Evolutionary conservation across 2,888 invertebrate species (phyloP), one percentile per base, ranked within the genome.

Genomic region (Taphrorychus bicolor): DNA sequence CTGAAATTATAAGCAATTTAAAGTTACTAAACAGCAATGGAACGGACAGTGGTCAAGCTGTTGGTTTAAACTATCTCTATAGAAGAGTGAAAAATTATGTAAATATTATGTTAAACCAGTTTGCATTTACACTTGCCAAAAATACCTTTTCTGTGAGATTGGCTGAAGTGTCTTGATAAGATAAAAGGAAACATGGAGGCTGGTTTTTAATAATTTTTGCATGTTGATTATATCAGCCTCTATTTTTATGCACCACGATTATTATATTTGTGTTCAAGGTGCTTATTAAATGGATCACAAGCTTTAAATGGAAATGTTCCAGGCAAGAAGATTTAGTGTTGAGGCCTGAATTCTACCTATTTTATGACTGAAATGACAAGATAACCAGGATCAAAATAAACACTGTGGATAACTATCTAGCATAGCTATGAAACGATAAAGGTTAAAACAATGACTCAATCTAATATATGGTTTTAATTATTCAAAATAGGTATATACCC

Each of bases 61-160:
- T 45, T 14, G 14, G 14, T 14, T 5, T 45, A 45, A 18, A 18
- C 45, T 45, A 32, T 32, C 32, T 32, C 32, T 32, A 32, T 1
- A 32, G 32, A 32, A 32, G 7, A 18, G 14, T 5, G 45, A 18
- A 70, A 64, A 68, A 60, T 61, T 70, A 71, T 71, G 71, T 66
- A 70, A 71, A 71, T 70, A 62, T 62, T 60, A 53, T 51, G 57
- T 41, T 42, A 62, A 71, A 70, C 70, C 61, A 69, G 71, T 71
- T 70, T 58, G 32, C 32, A 7, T 32, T 32, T 32, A 7, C 11
- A 32, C 62, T 65, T 69, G 69, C 69, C 65, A 69, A 69, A 71
- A 19, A 41, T 22, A 40, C 60, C 54, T 56, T 63, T 40, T 7
- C 52, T 22, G 5, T 11, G n/a, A 24, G 42, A 22, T 24, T 18